These are phyloP conservation scores for Pedicia rivosa DNA, from an alignment of 2,888 invertebrate species.

Conservation along the genomic window DNA sequence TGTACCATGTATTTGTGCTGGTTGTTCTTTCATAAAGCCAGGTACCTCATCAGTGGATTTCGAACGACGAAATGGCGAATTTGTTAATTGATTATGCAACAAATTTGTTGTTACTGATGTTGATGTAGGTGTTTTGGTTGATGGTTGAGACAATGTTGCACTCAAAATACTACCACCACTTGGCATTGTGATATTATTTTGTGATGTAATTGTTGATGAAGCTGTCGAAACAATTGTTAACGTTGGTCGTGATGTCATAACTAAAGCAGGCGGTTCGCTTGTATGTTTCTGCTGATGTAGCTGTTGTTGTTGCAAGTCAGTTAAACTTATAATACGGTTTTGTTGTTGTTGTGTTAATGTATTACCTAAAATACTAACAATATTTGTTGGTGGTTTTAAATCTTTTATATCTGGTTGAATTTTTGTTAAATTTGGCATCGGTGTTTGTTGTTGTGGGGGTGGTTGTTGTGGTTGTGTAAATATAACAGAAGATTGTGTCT, in stretches of 20 bases:
- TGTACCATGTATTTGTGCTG: conserved; percentile 35
- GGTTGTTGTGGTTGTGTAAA: conserved; percentile 16
- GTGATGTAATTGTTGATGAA: conserved; percentile 9
- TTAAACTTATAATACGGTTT: neutral
- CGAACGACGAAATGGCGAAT: conserved; percentile 36
- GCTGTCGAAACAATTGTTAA: conserved; percentile 16
- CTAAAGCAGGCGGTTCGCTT: conserved; percentile 1
- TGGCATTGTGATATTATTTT: conserved; percentile 8
- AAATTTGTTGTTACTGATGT: conserved; percentile 33
- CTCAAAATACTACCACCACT: conserved; percentile 30
- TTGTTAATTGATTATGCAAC: conserved; percentile 42
- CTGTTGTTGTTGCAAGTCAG: neutral
- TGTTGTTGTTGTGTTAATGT: neutral
- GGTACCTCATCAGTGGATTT: conserved; percentile 37
- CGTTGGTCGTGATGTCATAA: conserved; percentile 9
- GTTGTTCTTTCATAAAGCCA: conserved; percentile 32
- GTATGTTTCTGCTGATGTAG: neutral
- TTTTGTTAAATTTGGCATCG: conserved; percentile 20
- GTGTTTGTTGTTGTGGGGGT: conserved; percentile 16
- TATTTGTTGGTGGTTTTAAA: neutral
- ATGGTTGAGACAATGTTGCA: conserved; percentile 26
- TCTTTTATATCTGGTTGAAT: conserved; percentile 10
- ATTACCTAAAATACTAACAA: conserved; percentile 2
- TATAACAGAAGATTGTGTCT: neutral
- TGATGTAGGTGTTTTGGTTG: no score